Base-by-base conservation (phyloP, 2,888 invertebrate species). In the Oscheius sp. region DNA sequence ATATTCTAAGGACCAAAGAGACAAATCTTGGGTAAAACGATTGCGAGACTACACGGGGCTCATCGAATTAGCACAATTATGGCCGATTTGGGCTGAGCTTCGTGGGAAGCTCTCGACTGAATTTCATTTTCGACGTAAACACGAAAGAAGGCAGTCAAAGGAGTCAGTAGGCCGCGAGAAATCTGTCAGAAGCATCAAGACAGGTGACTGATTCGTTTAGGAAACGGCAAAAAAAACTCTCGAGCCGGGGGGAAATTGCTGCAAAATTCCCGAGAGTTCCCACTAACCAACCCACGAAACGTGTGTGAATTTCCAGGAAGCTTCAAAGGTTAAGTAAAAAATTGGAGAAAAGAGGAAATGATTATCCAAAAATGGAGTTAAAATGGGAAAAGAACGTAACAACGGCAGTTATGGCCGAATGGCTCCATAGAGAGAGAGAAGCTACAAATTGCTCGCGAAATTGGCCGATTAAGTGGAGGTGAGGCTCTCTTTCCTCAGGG, bases 41-140 rank as follows among this genome's bases (percentile, higher is more conserved):
- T 4, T 32, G 51, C 2, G 33, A 22, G 32, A 32, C 12, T 32
- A 22, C 51, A 9, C 9, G 41, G 49, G 49, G 50, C 28, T 24
- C 28, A 54, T 54, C 54, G n/a, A 54, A 54, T 54, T 54, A 54
- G 54, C 54, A 54, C 54, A 54, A 54, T 54, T 54, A 54, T 50
- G 50, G 50, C 28, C 50, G 50, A 50, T 50, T 50, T 50, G 20
- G 50, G 47, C 22, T 47, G 24, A 28, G 50, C 50, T 50, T 30
- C 28, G 47, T 47, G 47, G 47, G 22, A 17, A 26, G 5, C 26
- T 47, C 47, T 4, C 4, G 12, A 22, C 12, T 12, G 33, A 54
- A 54, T 54, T 22, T 54, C 54, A 54, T 54, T 54, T 54, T 54
- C 33, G 33, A 36, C 17, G 54, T 54, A 54, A 54, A 30, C 33